Evolutionary conservation across 2,113 vertebrate genomes (phyloP).

Genomic region (Anarrhichthys ocellatus): DNA sequence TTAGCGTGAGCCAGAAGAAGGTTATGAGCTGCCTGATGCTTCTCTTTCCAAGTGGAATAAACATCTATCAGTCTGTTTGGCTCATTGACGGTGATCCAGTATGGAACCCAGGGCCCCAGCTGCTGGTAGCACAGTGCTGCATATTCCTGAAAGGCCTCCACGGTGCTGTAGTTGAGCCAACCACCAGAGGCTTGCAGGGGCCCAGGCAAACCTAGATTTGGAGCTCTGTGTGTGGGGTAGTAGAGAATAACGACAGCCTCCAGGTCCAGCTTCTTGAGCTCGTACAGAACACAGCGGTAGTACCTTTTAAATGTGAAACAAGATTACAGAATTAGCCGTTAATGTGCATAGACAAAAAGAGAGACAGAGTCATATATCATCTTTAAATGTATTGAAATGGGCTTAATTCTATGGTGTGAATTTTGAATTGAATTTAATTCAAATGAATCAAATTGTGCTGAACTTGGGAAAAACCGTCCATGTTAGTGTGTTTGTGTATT

Average conservation of each 20-base stretch:
- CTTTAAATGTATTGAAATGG: neutral
- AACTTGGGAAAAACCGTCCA: neutral
- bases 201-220: slow-evolving; percentile 85
- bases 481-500: slow-evolving; percentile 11
- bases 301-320: slow-evolving; percentile 77
- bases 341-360: neutral
- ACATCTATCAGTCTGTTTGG: slow-evolving; percentile 89
- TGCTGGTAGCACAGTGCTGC: slow-evolving; percentile 90
- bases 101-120: slow-evolving; percentile 87
- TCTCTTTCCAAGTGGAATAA: slow-evolving; percentile 83
- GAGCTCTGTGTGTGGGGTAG: slow-evolving; percentile 86
- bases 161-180: slow-evolving; percentile 89
- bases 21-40: slow-evolving; percentile 87
- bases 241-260: slow-evolving; percentile 89
- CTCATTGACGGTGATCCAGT: slow-evolving; percentile 97
- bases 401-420: neutral
- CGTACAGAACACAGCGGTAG: slow-evolving; percentile 90
- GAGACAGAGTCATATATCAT: neutral
- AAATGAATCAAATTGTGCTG: neutral
- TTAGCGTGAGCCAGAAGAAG: slow-evolving; percentile 90
- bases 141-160: slow-evolving; percentile 87
- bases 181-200: slow-evolving; percentile 85
- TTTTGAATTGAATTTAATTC: neutral
- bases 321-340: neutral
- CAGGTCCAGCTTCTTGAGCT: slow-evolving; percentile 85